Base-by-base conservation (phyloP, 2,113 vertebrate species). In the Epinephelus fuscoguttatus region DNA sequence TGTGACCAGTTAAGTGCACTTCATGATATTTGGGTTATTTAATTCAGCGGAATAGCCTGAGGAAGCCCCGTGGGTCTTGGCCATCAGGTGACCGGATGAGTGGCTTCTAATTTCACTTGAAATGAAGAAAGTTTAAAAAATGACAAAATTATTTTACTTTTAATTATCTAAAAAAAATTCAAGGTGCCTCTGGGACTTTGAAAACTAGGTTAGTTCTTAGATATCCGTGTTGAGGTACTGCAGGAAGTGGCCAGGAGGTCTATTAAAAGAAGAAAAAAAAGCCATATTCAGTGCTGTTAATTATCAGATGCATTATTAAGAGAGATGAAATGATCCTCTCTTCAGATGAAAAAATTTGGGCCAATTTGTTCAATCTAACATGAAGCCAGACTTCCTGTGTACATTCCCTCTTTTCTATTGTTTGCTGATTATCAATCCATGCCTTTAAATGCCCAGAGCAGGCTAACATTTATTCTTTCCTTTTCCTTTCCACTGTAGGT, bases 61-160 rank as follows among this genome's bases (percentile, higher is more conserved):
- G 33, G 30, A 45, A 4, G n/a, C 9, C 6, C 17, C 15, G 23
- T 23, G 13, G 47, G 40, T 37, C 10, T 42, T 40, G 40, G 27
- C 14, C 19, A 18, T 37, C 30, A 9, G 21, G 19, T 69, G 55
- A 81, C 47, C 55, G 55, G 4, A 15, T 1, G 0, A 50, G 11
- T 47, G 18, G 0, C 10, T 42, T 73, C 23, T 55, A 45, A 45
- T 64, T 64, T 57, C 19, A 37, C 59, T 42, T 40, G 17, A 59
- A 59, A 67, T 25, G 2, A 49, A 18, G 14, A n/a, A 57, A 55
- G 19, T 60, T 67, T n/a, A 60, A 27, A 62, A 62, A 45, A 19
- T 6, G n/a, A 8, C n/a, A 53, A 64, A 52, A 63, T 64, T 21
- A 27, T 30, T 72, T 66, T 40, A 61, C 12, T 70, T 76, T 76